Percentiles rank a stretch among this genome's conserved stretches.
Conservation (phyloP, 2,797 vertebrate species). For the Sebastes paucispinis region DNA sequence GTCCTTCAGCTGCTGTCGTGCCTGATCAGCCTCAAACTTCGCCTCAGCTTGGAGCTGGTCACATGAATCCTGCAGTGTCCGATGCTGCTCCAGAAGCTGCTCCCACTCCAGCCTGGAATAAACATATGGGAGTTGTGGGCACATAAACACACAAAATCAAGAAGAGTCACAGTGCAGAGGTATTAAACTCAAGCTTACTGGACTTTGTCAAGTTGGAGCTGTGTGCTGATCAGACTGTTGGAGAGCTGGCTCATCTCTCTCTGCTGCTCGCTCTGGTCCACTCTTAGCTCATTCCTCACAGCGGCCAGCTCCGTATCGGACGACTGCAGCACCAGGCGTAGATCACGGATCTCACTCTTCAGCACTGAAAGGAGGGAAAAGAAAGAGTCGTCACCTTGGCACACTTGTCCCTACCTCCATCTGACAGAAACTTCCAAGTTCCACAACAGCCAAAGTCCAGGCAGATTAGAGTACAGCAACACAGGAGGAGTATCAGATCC, state of each 20-base stretch:
- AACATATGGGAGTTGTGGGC: not conserved
- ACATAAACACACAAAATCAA: not conserved
- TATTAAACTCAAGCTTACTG: constrained; percentile 77
- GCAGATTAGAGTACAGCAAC: not conserved
- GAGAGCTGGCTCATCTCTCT: constrained; percentile 86
- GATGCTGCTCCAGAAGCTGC: constrained; percentile 89
- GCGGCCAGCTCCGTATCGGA: constrained; percentile 90
- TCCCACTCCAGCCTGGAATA: constrained; percentile 89
- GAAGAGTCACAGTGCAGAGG: not conserved
- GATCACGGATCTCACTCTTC: constrained; percentile 88
- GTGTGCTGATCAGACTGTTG: constrained; percentile 85
- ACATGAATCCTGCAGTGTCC: constrained; percentile 89
- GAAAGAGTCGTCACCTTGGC: not conserved
- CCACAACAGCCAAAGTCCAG: not conserved
- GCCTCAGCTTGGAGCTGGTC: constrained; percentile 93
- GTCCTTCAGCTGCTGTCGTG: constrained; percentile 85
- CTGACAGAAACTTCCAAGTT: not conserved
- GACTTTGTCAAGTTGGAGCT: constrained; percentile 91
- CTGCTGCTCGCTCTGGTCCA: constrained; percentile 82
- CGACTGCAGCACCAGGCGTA: constrained; percentile 92
- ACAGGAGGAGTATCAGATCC: not conserved
- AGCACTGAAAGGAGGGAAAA: constrained; percentile 80
- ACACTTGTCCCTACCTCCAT: not conserved
- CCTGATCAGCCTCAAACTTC: constrained; percentile 91
- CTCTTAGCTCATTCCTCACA: constrained; percentile 81